Evolutionary conservation across 2,888 invertebrate species (phyloP).

Genomic region (Cephus sareptanus): DNA sequence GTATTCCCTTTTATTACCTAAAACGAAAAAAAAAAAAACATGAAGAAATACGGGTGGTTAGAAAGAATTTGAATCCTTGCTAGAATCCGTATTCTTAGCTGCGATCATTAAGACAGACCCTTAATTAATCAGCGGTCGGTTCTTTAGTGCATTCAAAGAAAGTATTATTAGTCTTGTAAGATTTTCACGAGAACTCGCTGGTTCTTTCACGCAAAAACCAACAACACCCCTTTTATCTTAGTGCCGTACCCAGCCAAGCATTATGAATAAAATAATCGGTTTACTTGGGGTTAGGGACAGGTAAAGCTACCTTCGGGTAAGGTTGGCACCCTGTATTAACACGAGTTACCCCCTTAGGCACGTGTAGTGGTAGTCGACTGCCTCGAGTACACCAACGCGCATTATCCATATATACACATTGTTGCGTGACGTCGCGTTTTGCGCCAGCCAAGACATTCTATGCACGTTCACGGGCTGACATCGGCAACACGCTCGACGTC

Average conservation of each 20-base stretch:
- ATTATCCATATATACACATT: conserved; percentile 1
- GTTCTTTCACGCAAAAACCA: neutral
- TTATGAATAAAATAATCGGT: conserved; percentile 59
- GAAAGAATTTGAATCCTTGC: neutral
- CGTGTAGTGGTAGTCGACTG: conserved; percentile 36
- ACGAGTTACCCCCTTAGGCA: conserved; percentile 38
- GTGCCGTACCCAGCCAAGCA: conserved; percentile 18
- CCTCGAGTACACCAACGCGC: neutral
- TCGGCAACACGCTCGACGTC: conserved; percentile 4
- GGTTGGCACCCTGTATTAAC: neutral
- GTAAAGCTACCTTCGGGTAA: neutral
- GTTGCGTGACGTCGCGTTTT: conserved; percentile 47
- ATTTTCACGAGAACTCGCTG: neutral
- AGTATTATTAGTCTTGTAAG: neutral
- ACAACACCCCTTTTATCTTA: neutral
- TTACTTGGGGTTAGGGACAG: conserved; percentile 32
- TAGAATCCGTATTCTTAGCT: neutral
- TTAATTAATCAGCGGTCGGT: neutral
- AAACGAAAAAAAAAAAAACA: conserved; percentile 39
- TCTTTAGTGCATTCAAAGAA: neutral
- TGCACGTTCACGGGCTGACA: conserved; percentile 36
- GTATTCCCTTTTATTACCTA: conserved; percentile 87
- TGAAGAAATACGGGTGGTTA: neutral
- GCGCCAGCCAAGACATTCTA: conserved; percentile 43
- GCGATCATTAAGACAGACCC: neutral